Evolutionary conservation across 2,888 invertebrate genomes (phyloP).

Genomic region (Dynastes hyllus): DNA sequence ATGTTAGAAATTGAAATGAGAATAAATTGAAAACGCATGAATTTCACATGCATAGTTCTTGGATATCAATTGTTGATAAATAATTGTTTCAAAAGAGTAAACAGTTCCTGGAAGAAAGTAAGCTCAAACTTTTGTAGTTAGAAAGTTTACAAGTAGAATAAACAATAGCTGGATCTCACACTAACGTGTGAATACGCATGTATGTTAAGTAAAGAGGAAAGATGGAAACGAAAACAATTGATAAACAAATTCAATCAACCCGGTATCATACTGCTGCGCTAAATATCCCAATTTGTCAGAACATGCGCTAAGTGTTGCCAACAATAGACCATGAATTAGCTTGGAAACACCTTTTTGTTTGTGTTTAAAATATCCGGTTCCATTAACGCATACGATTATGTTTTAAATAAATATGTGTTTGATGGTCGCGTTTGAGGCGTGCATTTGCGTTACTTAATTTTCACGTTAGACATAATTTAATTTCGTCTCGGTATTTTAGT

Average conservation of each 20-base stretch:
- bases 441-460: conserved; percentile 42
- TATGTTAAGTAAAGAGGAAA: neutral
- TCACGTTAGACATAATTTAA: conserved; percentile 41
- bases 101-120: no score
- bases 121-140: conserved; percentile 4
- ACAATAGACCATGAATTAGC: conserved; percentile 24
- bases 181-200: conserved; percentile 1
- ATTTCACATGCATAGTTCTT: no score
- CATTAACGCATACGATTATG: conserved; percentile 43
- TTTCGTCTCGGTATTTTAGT: conserved; percentile 30
- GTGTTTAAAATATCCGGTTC: conserved; percentile 31
- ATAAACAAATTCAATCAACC: conserved; percentile 20
- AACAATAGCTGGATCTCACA: conserved; percentile 1
- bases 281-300: conserved; percentile 35
- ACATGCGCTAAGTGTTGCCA: conserved; percentile 25
- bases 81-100: no score
- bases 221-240: conserved; percentile 18
- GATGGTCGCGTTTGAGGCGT: conserved; percentile 35
- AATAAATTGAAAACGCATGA: no score
- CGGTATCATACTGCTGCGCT: conserved; percentile 7
- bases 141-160: neutral
- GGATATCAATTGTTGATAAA: no score
- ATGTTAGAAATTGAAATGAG: no score
- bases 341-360: conserved; percentile 33
- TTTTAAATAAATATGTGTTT: conserved; percentile 38